phyloP scores from a whole-genome alignment of 2,797 vertebrate genomes.

The Sebastes variabilis region DNA sequence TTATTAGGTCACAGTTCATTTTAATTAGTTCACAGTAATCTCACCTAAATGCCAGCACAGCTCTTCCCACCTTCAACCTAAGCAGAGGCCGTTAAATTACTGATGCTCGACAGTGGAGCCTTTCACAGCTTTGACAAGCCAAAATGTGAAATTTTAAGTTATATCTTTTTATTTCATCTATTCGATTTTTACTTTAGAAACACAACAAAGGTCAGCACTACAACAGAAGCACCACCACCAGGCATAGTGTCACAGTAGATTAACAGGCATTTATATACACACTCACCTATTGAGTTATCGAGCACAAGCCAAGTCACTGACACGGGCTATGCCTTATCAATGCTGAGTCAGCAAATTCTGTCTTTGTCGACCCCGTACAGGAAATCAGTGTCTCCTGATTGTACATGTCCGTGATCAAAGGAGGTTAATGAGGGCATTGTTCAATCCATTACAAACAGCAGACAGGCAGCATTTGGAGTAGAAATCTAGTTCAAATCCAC shows the following conservation, averaged over 20 bases:
- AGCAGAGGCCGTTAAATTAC: neutral
- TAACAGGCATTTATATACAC: neutral
- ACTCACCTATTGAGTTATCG: slow-evolving; percentile 26
- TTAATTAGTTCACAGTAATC: neutral
- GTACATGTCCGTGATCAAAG: slow-evolving; percentile 33
- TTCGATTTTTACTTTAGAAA: neutral
- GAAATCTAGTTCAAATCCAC: neutral
- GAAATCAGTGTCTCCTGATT: slow-evolving; percentile 30
- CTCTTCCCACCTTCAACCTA: neutral
- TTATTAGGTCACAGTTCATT: neutral
- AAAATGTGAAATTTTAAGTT: neutral
- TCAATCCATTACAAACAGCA: neutral
- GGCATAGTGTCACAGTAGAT: neutral
- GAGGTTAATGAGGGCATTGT: slow-evolving; percentile 27
- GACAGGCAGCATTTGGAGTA: neutral
- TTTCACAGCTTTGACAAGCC: too few relatives aligned
- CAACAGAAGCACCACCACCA: neutral
- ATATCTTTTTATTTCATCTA: too few relatives aligned
- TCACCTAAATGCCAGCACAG: neutral
- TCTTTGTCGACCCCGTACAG: neutral
- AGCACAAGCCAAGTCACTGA: neutral
- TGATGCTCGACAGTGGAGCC: neutral
- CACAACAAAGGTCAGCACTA: neutral
- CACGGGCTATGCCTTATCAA: neutral
- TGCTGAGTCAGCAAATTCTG: slow-evolving; percentile 2